Evolutionary conservation across 1,140 invertebrate species (phyloP).

Genomic region (Eciton burchellii): DNA sequence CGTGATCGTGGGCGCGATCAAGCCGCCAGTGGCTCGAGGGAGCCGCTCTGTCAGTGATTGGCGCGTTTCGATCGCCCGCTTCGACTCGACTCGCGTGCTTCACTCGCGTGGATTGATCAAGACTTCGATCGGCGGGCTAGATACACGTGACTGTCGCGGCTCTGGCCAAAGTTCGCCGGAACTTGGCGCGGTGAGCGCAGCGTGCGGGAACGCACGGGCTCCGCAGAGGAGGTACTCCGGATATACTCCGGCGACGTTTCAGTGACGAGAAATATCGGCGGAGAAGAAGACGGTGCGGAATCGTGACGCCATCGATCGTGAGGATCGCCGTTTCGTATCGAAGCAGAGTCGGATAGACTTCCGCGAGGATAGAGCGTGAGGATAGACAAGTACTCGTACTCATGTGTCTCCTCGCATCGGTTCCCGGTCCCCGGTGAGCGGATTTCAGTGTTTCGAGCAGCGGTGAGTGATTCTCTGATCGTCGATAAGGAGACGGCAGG

Average conservation of each 20-base stretch:
- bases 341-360: slow-evolving; percentile 21
- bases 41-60: neutral
- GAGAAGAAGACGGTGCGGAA: slow-evolving; percentile 12
- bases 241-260: neutral
- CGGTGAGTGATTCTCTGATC: slow-evolving; percentile 37
- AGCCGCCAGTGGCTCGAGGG: neutral
- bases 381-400: neutral
- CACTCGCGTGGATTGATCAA: slow-evolving; percentile 45
- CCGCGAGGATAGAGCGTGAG: neutral
- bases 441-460: slow-evolving; percentile 25
- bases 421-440: neutral
- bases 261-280: neutral
- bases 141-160: slow-evolving; percentile 53
- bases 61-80: neutral
- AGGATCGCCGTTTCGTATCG: neutral
- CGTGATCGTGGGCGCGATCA: slow-evolving; percentile 13
- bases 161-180: slow-evolving; percentile 30
- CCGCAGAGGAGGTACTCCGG: neutral
- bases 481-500: slow-evolving; percentile 22
- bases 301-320: neutral
- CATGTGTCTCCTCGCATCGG: neutral
- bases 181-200: slow-evolving; percentile 47
- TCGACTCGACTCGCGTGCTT: neutral
- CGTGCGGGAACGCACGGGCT: slow-evolving; percentile 34
- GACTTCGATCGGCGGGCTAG: slow-evolving; percentile 49